Evolutionary conservation across 2,797 vertebrate species (phyloP).

Genomic region (Pelobates cultripes): DNA sequence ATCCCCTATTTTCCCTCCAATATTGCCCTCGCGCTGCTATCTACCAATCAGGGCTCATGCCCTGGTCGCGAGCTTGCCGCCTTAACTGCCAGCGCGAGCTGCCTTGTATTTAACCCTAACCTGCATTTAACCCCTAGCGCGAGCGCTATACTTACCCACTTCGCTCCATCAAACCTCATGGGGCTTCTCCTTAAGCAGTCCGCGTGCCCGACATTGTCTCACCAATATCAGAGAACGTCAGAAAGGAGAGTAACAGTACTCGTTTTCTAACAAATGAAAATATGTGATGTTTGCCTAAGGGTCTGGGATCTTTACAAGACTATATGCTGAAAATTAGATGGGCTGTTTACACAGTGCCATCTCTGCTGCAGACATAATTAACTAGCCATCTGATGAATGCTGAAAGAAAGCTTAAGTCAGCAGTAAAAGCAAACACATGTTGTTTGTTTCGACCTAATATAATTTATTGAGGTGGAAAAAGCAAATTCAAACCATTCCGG

Average conservation of each 20-base stretch:
- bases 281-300: constrained; percentile 16
- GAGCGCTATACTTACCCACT: too few relatives aligned
- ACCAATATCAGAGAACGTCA: background rate
- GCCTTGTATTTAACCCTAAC: too few relatives aligned
- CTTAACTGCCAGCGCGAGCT: too few relatives aligned
- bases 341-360: constrained; percentile 8
- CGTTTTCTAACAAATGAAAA: constrained; percentile 1
- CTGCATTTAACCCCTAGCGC: too few relatives aligned
- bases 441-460: constrained; percentile 2
- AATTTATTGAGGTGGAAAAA: background rate
- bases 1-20: too few relatives aligned
- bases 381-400: constrained; percentile 10
- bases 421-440: constrained; percentile 23
- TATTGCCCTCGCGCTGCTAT: too few relatives aligned
- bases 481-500: background rate
- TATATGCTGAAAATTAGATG: constrained; percentile 16
- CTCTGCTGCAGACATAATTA: constrained; percentile 29
- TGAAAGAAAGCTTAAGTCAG: constrained; percentile 17
- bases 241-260: background rate
- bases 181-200: too few relatives aligned
- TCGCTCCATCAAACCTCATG: too few relatives aligned
- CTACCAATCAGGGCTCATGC: too few relatives aligned
- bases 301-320: constrained; percentile 15
- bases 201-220: too few relatives aligned
- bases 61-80: too few relatives aligned